phyloP scores from a whole-genome alignment of 2,888 invertebrate genomes.

The Odontocolon sp. region DNA sequence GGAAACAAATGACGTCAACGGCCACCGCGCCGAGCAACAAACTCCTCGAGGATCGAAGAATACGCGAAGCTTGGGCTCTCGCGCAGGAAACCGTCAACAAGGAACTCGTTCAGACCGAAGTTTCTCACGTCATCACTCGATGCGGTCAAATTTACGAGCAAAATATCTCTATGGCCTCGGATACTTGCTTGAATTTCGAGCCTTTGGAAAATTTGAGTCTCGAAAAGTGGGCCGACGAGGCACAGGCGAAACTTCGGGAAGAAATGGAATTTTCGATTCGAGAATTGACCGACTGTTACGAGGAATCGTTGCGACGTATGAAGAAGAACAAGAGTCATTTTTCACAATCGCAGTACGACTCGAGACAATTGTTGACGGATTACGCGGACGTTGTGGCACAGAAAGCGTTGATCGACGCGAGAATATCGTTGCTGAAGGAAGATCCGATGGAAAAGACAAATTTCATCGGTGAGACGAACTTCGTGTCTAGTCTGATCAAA shows the following conservation, averaged over 20 bases:
- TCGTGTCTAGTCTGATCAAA: slow-evolving; percentile 76
- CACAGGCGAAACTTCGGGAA: slow-evolving; percentile 86
- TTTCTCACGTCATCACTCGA: slow-evolving; percentile 87
- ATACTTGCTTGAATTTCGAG: slow-evolving; percentile 82
- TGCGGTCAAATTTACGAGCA: slow-evolving; percentile 87
- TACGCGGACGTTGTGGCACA: slow-evolving; percentile 88
- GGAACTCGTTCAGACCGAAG: slow-evolving; percentile 89
- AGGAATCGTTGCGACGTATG: slow-evolving; percentile 84
- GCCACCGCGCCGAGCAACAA: slow-evolving; percentile 80
- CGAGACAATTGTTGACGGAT: slow-evolving; percentile 83
- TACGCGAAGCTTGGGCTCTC: slow-evolving; percentile 88
- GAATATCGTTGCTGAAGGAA: slow-evolving; percentile 86
- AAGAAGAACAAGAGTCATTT: slow-evolving; percentile 80
- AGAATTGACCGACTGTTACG: slow-evolving; percentile 86
- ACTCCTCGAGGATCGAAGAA: slow-evolving; percentile 85
- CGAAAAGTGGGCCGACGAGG: slow-evolving; percentile 89
- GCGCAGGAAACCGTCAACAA: slow-evolving; percentile 89
- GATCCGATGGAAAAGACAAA: slow-evolving; percentile 66
- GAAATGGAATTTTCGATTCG: slow-evolving; percentile 88
- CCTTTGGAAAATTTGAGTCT: slow-evolving; percentile 87
- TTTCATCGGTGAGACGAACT: slow-evolving; percentile 69
- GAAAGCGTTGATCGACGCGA: slow-evolving; percentile 89
- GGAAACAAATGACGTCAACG: slow-evolving; percentile 80
- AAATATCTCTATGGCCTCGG: slow-evolving; percentile 69
- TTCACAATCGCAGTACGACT: slow-evolving; percentile 74